phyloP scores from a whole-genome alignment of 2,113 vertebrate genomes.

The Oreamnos americanus region DNA sequence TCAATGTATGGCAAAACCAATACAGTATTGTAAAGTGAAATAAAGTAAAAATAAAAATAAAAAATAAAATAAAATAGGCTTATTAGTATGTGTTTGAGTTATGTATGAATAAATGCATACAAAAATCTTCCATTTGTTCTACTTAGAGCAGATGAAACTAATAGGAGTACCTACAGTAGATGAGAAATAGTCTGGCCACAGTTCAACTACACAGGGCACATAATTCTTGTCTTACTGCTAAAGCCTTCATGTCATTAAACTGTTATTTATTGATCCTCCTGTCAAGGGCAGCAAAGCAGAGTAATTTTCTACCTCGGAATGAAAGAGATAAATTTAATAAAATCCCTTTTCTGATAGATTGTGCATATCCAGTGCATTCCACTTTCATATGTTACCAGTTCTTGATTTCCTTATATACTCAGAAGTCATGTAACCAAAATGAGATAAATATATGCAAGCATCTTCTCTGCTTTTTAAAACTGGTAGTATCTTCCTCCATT shows the following conservation, averaged over 20 bases:
- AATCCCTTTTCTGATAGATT: neutral
- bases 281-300: conserved; percentile 19
- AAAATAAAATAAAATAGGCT: conserved; percentile 26
- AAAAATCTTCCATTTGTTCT: neutral
- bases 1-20: too few species aligned
- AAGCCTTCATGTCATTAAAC: neutral
- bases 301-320: conserved; percentile 21
- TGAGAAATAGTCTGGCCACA: neutral
- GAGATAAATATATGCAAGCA: neutral
- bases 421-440: neutral
- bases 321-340: neutral
- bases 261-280: conserved; percentile 44
- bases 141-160: neutral
- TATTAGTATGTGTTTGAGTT: neutral
- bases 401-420: neutral
- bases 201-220: neutral
- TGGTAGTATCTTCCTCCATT: neutral
- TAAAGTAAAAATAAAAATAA: too few species aligned
- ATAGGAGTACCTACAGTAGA: neutral
- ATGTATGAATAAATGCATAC: neutral
- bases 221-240: conserved; percentile 11
- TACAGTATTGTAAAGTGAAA: too few species aligned
- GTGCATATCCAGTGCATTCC: neutral
- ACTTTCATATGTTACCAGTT: neutral
- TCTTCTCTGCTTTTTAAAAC: neutral